Conservation (phyloP, 2,113 vertebrate species). For the Beaufortia kweichowensis region DNA sequence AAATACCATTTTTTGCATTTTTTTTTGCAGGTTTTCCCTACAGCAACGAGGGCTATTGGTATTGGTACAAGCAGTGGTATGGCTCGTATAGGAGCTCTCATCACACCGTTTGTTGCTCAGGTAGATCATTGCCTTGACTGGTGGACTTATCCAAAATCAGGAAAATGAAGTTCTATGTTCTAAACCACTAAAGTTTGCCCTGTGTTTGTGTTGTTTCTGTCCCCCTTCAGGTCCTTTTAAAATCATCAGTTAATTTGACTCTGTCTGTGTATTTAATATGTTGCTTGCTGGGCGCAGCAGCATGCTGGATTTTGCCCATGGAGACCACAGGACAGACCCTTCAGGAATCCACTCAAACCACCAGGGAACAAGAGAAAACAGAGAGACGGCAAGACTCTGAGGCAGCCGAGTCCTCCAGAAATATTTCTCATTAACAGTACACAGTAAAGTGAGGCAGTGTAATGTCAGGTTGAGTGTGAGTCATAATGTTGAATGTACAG, state of each 20-base stretch:
- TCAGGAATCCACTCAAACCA: conserved; percentile 78
- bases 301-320: conserved; percentile 91
- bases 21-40: conserved; percentile 88
- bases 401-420: neutral
- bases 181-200: neutral
- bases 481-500: neutral
- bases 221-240: conserved; percentile 88
- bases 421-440: neutral
- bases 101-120: conserved; percentile 97
- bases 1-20: neutral
- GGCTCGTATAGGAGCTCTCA: conserved; percentile 93
- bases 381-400: neutral
- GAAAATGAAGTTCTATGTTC: neutral
- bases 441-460: neutral
- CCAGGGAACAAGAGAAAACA: neutral
- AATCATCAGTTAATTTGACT: conserved; percentile 91
- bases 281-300: conserved; percentile 87
- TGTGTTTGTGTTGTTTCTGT: conserved; percentile 2
- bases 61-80: conserved; percentile 95
- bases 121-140: conserved; percentile 58
- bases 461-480: neutral
- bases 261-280: conserved; percentile 92
- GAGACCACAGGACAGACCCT: conserved; percentile 93
- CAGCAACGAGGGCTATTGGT: conserved; percentile 91
- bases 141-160: neutral